Percentiles rank a stretch among this genome's conserved stretches.
Conservation (phyloP, 2,113 vertebrate genomes). For the Cavia porcellus region DNA sequence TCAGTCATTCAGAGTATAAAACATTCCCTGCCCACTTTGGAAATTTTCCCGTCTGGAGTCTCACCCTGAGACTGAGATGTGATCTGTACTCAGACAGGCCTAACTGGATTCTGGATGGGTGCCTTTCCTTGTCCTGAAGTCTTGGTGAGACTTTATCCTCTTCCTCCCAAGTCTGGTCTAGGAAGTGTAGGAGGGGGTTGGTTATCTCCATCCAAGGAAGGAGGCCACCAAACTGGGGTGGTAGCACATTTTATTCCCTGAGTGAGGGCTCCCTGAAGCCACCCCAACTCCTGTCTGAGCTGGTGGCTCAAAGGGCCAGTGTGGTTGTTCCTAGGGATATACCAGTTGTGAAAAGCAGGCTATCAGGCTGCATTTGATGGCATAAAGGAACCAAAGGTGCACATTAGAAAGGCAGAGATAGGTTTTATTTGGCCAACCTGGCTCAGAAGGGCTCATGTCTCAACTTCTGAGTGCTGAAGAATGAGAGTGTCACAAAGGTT, state of each 20-base stretch:
- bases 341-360: not conserved
- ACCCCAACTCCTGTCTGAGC: not conserved
- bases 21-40: not conserved
- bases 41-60: not conserved
- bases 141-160: not conserved
- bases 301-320: not conserved
- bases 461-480: no score
- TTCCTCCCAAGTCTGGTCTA: not conserved
- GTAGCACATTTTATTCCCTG: not conserved
- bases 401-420: no score
- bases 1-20: not conserved
- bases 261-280: not conserved
- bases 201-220: not conserved
- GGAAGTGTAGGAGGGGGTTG: not conserved
- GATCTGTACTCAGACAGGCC: not conserved
- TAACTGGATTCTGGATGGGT: not conserved
- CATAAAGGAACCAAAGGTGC: no score
- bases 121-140: not conserved
- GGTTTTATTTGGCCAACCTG: no score
- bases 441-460: no score
- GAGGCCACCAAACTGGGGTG: not conserved
- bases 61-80: not conserved
- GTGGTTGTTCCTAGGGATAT: not conserved
- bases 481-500: no score
- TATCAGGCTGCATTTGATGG: no score